A percentile compares a stretch with the other conserved stretches of the same genome.
phyloP scores from a whole-genome alignment of 1,140 invertebrate species.

The Ceratoteleas bidentatus region DNA sequence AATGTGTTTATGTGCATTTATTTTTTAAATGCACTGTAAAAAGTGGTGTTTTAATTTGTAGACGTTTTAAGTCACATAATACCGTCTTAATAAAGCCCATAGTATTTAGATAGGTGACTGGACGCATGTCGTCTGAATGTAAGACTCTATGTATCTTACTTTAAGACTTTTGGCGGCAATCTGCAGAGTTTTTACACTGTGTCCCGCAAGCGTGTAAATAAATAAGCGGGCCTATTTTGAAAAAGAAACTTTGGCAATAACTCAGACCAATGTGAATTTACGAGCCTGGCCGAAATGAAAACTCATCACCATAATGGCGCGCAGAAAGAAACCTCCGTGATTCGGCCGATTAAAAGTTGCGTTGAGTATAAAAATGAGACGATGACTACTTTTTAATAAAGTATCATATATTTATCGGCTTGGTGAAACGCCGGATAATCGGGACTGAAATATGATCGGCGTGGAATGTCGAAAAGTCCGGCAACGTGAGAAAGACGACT shows the following conservation, averaged over 20 bases:
- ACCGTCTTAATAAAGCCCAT: too few relatives aligned
- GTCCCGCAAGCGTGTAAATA: neutral
- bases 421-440: conserved; percentile 62
- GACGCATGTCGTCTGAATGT: too few relatives aligned
- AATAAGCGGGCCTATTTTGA: conserved; percentile 1
- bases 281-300: conserved; percentile 39
- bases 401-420: conserved; percentile 63
- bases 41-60: too few relatives aligned
- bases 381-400: conserved; percentile 63
- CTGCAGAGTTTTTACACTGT: too few relatives aligned
- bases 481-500: conserved; percentile 61
- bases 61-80: too few relatives aligned
- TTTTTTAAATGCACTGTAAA: too few relatives aligned
- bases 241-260: conserved; percentile 8
- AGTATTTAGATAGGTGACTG: too few relatives aligned
- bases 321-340: conserved; percentile 42
- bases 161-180: too few relatives aligned
- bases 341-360: conserved; percentile 50
- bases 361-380: conserved; percentile 58
- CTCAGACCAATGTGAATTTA: conserved; percentile 5
- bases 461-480: conserved; percentile 65
- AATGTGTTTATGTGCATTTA: too few relatives aligned
- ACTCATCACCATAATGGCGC: conserved; percentile 46
- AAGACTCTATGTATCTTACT: too few relatives aligned
- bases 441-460: conserved; percentile 64